phyloP scores from a whole-genome alignment of 1,140 invertebrate genomes.

The Caenorhabditis briggsae region DNA sequence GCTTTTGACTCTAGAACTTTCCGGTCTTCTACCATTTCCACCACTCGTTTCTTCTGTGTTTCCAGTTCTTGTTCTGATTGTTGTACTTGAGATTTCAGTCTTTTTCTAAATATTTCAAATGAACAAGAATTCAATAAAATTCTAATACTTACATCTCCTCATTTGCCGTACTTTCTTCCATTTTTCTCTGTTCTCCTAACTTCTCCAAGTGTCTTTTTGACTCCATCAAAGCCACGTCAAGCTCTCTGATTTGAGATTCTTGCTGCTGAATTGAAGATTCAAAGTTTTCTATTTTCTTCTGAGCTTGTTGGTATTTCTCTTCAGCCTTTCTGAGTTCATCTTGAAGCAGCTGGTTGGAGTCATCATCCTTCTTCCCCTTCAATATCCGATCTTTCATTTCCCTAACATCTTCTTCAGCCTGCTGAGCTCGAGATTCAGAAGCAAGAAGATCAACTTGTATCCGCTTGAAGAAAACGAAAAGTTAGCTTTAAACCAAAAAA shows the following conservation, averaged over 20 bases:
- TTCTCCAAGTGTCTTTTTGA: constrained; percentile 19
- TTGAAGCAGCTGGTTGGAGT: constrained; percentile 49
- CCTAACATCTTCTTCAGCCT: constrained; percentile 57
- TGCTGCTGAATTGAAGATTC: background rate
- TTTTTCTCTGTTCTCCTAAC: background rate
- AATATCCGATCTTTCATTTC: constrained; percentile 11
- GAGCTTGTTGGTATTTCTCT: constrained; percentile 34
- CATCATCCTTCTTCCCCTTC: constrained; percentile 51
- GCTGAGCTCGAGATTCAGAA: constrained; percentile 52
- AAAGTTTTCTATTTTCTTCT: constrained; percentile 51
- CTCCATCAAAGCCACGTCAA: background rate
- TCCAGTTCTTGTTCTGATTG: background rate
- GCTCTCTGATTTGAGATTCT: background rate
- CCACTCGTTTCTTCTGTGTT: background rate
- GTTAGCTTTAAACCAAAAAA: background rate
- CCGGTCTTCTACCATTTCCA: constrained; percentile 6
- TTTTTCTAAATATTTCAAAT: constrained; percentile 10
- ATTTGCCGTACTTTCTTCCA: background rate
- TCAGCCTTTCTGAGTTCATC: constrained; percentile 54
- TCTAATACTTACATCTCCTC: constrained; percentile 44
- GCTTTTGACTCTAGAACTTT: constrained; percentile 32
- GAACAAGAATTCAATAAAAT: background rate
- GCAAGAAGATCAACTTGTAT: constrained; percentile 51
- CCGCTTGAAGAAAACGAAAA: constrained; percentile 33
- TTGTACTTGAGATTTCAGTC: constrained; percentile 36